Base-by-base conservation (phyloP, 1,140 invertebrate species). In the Bombus consobrinus region DNA sequence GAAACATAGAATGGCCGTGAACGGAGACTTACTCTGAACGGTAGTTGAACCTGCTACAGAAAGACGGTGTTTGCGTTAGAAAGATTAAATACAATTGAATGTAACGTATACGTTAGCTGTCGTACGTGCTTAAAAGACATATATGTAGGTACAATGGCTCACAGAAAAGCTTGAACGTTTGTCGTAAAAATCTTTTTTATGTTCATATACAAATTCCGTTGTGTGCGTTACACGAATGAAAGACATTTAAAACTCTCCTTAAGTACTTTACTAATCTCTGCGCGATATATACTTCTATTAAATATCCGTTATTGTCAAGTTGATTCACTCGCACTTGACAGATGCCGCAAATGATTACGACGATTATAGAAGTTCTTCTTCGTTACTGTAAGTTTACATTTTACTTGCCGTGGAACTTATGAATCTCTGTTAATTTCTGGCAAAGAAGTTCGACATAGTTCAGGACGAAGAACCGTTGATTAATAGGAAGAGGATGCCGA, bases 1-100 rank as follows among this genome's bases (percentile, higher is more conserved):
- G 92, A 92, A 94, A 93, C 93, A 94, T 94, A 91, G 91, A 94
- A 93, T 88, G 90, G 90, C 92, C 89, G 92, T 92, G 74, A 89
- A 88, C 80, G 80, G 47, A 85, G 87, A 90, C 78, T 89, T 78
- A 83, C 90, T 93, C 87, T 93, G 91, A 86, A 94, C 93, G 91
- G 93, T 93, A 41, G 39, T 80, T 53, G 76, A 72, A 90, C 94
- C 95, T 95, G 77, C 92, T 93, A 47, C 66, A 39, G 80, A 83
- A 90, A 89, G 89, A 74, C 59, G 62, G 53, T 57, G 80, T 41
- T 32, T 5, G 12, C 9, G 69, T 71, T 34, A 69, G 32, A 69
- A 9, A 15, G 34, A 34, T 78, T 41, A 25, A 64, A 62, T 25
- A n/a, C 15, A 41, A n/a, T 1, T 9, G 12, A 68, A 10, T n/a